Percentiles rank a stretch among this genome's conserved stretches.
Evolutionary conservation across 2,888 invertebrate genomes (phyloP).

Genomic region (Ommatoiulus sabulosus): DNA sequence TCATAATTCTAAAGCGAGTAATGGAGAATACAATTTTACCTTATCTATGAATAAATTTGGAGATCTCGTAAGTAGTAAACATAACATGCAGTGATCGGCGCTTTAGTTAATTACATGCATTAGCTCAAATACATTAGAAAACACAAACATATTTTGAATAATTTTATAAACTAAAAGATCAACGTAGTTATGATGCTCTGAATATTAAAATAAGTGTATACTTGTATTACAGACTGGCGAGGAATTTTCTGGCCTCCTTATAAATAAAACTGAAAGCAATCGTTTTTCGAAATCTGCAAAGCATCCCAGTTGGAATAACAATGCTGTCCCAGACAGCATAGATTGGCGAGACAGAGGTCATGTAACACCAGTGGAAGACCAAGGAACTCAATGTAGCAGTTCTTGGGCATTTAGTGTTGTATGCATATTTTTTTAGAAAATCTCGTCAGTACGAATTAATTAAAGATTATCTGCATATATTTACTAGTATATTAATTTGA

Average conservation of each 20-base stretch:
- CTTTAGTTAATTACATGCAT: slow-evolving; percentile 2
- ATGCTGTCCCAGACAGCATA: slow-evolving; percentile 65
- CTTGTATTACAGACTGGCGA: neutral
- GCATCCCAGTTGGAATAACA: neutral
- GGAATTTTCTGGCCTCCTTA: neutral
- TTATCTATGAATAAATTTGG: slow-evolving; percentile 84
- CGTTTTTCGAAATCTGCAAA: neutral
- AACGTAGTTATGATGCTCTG: no score
- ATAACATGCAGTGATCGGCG: no score
- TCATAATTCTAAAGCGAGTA: slow-evolving; percentile 82
- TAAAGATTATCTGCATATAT: no score
- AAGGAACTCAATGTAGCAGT: slow-evolving; percentile 90
- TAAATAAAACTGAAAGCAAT: neutral
- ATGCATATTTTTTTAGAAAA: slow-evolving; percentile 65
- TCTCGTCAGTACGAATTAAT: no score
- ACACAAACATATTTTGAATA: no score
- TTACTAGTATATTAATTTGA: no score
- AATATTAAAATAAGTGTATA: no score
- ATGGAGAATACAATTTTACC: slow-evolving; percentile 77
- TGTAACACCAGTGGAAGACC: slow-evolving; percentile 90
- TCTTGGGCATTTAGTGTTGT: slow-evolving; percentile 88
- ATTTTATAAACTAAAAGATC: no score
- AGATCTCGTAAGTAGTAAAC: slow-evolving; percentile 79
- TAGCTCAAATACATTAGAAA: neutral
- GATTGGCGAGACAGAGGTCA: slow-evolving; percentile 89